Evolutionary conservation across 2,797 vertebrate genomes (phyloP).

Genomic region (Myripristis murdjan): DNA sequence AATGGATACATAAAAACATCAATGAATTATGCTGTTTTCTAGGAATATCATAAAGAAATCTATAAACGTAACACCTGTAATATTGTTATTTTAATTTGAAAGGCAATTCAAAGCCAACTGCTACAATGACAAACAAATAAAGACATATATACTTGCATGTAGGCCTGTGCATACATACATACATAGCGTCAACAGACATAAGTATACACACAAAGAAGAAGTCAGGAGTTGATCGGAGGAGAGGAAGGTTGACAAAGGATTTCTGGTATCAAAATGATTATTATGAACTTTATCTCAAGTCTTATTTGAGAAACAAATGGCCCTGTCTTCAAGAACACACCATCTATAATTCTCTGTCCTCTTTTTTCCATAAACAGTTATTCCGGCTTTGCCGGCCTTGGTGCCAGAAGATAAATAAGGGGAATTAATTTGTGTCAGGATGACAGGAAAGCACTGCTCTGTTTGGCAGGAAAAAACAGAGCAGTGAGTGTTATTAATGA

Average conservation of each 20-base stretch:
- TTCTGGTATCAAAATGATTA: constrained; percentile 71
- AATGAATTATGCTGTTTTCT: too few species aligned
- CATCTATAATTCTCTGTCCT: constrained; percentile 79
- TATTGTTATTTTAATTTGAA: too few species aligned
- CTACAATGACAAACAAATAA: too few species aligned
- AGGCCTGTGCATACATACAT: background rate
- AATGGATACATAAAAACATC: too few species aligned
- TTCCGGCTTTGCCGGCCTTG: constrained; percentile 80
- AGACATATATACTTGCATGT: too few species aligned
- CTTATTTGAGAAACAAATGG: constrained; percentile 78
- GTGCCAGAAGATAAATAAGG: constrained; percentile 84
- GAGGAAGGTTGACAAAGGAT: constrained; percentile 57
- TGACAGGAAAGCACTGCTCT: constrained; percentile 79
- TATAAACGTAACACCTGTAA: too few species aligned
- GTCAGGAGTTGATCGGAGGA: constrained; percentile 38
- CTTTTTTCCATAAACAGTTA: constrained; percentile 79
- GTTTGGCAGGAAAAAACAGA: constrained; percentile 79
- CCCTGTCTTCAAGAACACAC: constrained; percentile 72
- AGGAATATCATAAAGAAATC: too few species aligned
- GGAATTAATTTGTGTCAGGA: constrained; percentile 86
- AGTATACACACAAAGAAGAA: constrained; percentile 28
- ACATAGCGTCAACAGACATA: constrained; percentile 17
- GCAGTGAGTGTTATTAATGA: constrained; percentile 80
- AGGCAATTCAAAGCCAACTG: too few species aligned
- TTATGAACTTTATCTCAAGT: constrained; percentile 74